phyloP scores from a whole-genome alignment of 2,113 vertebrate genomes.

The Nyctibius bracteatus region DNA sequence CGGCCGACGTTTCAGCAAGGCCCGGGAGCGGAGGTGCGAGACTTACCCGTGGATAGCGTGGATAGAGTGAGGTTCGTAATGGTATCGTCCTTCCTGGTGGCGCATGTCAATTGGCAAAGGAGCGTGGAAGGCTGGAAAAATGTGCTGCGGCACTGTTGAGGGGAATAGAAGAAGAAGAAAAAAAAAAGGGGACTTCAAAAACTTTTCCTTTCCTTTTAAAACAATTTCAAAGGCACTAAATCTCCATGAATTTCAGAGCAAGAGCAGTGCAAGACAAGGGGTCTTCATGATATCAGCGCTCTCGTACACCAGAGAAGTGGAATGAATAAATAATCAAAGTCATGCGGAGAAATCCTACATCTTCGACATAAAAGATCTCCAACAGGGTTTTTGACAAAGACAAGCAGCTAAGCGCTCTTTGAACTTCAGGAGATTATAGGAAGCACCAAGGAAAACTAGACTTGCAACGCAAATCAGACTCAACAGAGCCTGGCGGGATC shows the following conservation, averaged over 20 bases:
- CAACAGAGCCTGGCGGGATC: slow-evolving; percentile 77
- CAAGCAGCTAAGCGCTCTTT: slow-evolving; percentile 90
- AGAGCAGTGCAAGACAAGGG: slow-evolving; percentile 77
- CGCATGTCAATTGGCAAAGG: slow-evolving; percentile 95
- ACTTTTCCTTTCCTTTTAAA: slow-evolving; percentile 72
- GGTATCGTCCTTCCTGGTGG: slow-evolving; percentile 96
- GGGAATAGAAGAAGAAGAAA: slow-evolving; percentile 50
- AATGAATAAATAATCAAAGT: slow-evolving; percentile 99
- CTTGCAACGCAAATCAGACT: slow-evolving; percentile 76
- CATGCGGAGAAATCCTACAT: slow-evolving; percentile 88
- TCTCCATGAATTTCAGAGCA: slow-evolving; percentile 82
- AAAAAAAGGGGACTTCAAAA: slow-evolving; percentile 75
- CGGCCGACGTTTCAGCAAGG: neutral
- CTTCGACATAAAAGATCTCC: slow-evolving; percentile 93
- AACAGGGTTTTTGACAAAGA: slow-evolving; percentile 91
- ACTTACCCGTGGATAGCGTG: slow-evolving; percentile 94
- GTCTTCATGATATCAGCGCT: slow-evolving; percentile 77
- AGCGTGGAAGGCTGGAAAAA: slow-evolving; percentile 92
- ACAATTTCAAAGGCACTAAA: slow-evolving; percentile 83
- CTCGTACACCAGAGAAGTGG: slow-evolving; percentile 86
- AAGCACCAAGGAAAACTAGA: slow-evolving; percentile 73
- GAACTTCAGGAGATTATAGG: slow-evolving; percentile 86
- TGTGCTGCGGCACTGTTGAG: slow-evolving; percentile 84
- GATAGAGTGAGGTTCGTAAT: slow-evolving; percentile 93
- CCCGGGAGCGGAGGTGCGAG: neutral